phyloP scores from a whole-genome alignment of 2,797 vertebrate genomes.

The Pitangus sulphuratus region DNA sequence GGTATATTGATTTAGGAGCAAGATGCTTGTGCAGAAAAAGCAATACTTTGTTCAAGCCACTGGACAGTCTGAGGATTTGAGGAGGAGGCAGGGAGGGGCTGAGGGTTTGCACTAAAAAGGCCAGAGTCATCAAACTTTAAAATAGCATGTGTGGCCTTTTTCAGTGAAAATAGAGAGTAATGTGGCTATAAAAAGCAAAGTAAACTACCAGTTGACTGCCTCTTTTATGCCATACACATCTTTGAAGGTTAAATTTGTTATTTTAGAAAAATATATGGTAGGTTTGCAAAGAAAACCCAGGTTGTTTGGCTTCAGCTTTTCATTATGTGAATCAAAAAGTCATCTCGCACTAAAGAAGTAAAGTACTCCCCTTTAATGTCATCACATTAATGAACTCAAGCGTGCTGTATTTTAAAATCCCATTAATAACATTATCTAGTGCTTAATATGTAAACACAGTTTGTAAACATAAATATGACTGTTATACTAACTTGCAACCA shows the following conservation, averaged over 20 bases:
- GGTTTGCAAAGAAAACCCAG: not conserved
- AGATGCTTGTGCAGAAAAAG: constrained; percentile 70
- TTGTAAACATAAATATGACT: not conserved
- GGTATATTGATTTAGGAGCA: constrained; percentile 67
- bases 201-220: constrained; percentile 67
- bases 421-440: not conserved
- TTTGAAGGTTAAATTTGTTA: constrained; percentile 65
- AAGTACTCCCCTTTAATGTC: not conserved
- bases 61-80: constrained; percentile 69
- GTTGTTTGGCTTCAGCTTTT: constrained; percentile 3
- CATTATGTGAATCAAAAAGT: constrained; percentile 3
- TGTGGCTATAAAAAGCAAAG: constrained; percentile 66
- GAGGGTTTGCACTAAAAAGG: constrained; percentile 71
- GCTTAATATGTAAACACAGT: not conserved
- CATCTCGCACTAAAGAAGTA: not conserved
- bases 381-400: not conserved
- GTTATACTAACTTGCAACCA: not conserved
- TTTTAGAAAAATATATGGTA: constrained; percentile 69
- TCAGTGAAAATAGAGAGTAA: constrained; percentile 64
- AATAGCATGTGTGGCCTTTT: constrained; percentile 78
- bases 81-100: constrained; percentile 71
- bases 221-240: constrained; percentile 48
- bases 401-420: not conserved
- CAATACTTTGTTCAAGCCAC: constrained; percentile 74
- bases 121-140: constrained; percentile 79